Evolutionary conservation across 2,888 invertebrate genomes (phyloP), one percentile per base, ranked within the genome.

Genomic region (Eupithecia exiguata): DNA sequence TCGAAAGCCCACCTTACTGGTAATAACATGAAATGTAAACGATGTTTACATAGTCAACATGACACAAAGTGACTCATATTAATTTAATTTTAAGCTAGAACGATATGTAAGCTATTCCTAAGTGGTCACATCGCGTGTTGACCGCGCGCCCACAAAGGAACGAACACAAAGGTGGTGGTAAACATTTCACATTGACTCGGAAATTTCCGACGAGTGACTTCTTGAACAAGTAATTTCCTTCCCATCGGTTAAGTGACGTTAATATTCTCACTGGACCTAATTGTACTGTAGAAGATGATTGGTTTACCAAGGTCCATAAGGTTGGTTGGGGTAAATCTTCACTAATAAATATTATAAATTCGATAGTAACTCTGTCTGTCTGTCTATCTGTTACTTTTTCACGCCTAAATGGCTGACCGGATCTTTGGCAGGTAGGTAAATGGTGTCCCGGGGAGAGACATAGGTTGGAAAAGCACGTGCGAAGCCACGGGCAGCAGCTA

Each of bases 21-120:
- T 3, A 30, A 30, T 30, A 30, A 1, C 30, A 30, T 30, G 30
- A 4, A 30, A 30, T 3, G 30, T 30, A 21, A 53, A 21, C 53
- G 21, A 25, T 58, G 58, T 58, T 53, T 14, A 58, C 58, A 25
- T 58, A 21, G 21, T 58, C 12, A 43, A 43, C 40, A 61, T 58
- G n/a, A 67, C 40, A 62, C n/a, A 30, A 63, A 49, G 53, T 69
- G 58, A 66, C 53, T 69, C 46, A 71, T 68, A 66, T 30, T 35
- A 70, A 58, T 40, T 71, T 58, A 58, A 58, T 58, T 58, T 58
- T 25, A 25, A 58, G 72, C 49, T 63, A 38, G n/a, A 30, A 36
- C 35, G 30, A 62, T 68, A 72, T 67, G 25, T 53, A 35, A 58
- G 18, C 10, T 43, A 66, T 61, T 46, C 69, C 43, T n/a, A 36